Evolutionary conservation across 2,888 invertebrate genomes (phyloP).

Genomic region (Trissoscelio sp.): DNA sequence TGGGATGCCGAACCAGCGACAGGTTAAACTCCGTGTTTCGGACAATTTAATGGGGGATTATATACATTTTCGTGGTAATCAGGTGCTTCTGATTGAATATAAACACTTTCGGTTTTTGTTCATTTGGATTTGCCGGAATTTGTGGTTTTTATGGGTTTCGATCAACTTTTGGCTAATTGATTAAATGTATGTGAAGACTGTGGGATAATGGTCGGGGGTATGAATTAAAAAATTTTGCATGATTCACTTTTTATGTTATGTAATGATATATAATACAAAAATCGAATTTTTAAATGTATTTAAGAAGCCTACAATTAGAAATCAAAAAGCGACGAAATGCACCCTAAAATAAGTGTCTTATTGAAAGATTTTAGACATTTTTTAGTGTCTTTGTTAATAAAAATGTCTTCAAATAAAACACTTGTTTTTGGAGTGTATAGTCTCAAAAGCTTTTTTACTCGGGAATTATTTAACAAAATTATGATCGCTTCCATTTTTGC

Average conservation of each 20-base stretch:
- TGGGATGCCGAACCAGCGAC: constrained; percentile 6
- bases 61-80: constrained; percentile 25
- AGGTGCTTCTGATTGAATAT: constrained; percentile 28
- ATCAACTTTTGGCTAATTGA: constrained; percentile 25
- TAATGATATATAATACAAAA: no score
- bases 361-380: no score
- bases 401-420: no score
- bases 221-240: constrained; percentile 3
- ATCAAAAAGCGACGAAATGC: no score
- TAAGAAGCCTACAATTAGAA: no score
- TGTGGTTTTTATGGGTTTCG: neutral
- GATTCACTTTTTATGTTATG: neutral
- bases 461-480: no score
- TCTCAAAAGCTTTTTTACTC: no score
- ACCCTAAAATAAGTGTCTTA: no score
- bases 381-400: no score
- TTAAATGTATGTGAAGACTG: constrained; percentile 22
- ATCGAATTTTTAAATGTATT: no score
- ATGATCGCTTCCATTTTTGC: no score
- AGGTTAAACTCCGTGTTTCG: constrained; percentile 1
- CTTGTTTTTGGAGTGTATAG: no score
- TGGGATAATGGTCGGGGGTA: neutral
- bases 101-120: constrained; percentile 50
- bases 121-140: neutral
- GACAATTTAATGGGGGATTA: constrained; percentile 33